These are phyloP conservation scores for Oreochromis mossambicus DNA, from an alignment of 2,797 vertebrate genomes.

Conservation along the genomic window DNA sequence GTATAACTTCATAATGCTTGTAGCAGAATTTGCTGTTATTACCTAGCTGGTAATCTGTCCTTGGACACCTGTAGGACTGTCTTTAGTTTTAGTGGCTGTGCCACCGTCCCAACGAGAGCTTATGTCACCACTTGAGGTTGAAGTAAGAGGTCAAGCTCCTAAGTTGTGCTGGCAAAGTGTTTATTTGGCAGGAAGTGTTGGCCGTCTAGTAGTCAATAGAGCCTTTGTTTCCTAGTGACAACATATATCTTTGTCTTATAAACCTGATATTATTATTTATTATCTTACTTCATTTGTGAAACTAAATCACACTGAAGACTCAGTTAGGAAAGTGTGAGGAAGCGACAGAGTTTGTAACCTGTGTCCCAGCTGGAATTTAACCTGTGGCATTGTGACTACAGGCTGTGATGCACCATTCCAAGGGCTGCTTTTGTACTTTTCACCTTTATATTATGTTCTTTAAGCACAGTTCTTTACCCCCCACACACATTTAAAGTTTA, in stretches of 20 bases:
- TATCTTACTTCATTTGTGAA: neutral
- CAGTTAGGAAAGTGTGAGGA: neutral
- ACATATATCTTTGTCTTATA: neutral
- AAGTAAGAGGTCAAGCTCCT: neutral
- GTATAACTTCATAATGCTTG: neutral
- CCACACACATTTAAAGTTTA: neutral
- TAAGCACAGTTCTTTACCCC: neutral
- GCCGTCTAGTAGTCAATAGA: neutral
- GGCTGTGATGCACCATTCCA: neutral
- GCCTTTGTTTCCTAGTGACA: neutral
- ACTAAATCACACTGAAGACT: neutral
- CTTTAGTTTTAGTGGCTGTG: conserved; percentile 4
- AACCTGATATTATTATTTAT: neutral
- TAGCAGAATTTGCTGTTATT: neutral
- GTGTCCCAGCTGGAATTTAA: neutral
- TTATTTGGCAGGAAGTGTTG: neutral
- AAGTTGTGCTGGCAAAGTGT: neutral
- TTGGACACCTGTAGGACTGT: neutral
- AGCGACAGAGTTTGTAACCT: neutral
- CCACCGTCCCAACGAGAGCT: neutral
- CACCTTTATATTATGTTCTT: neutral
- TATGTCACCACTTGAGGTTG: neutral
- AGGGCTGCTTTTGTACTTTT: neutral
- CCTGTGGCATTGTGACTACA: neutral
- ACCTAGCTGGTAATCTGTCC: neutral